A percentile compares a stretch with the other conserved stretches of the same genome.
phyloP scores from a whole-genome alignment of 1,140 invertebrate genomes.

The Glossosoma conforme region DNA sequence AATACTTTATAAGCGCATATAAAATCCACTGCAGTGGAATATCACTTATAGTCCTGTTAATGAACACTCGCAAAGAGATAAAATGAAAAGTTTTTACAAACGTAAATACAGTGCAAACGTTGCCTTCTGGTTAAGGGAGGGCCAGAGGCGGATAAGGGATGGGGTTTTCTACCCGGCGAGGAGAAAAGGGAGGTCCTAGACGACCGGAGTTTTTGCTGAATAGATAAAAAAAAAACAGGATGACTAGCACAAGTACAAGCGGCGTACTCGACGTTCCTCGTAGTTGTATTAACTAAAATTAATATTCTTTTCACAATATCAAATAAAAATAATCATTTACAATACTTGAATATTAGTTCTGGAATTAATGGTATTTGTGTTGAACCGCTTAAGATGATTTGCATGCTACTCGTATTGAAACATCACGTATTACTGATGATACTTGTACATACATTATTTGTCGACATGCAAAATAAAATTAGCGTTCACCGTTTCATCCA shows the following conservation, averaged over 20 bases:
- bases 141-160: not conserved
- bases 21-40: constrained; percentile 13
- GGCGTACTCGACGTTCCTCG: not conserved
- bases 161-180: not conserved
- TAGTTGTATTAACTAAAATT: not conserved
- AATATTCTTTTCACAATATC: too few relatives aligned
- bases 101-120: constrained; percentile 6
- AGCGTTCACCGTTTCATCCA: too few relatives aligned
- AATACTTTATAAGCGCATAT: too few relatives aligned
- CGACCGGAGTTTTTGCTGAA: constrained; percentile 21
- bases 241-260: constrained; percentile 23
- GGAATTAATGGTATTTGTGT: too few relatives aligned
- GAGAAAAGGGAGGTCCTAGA: constrained; percentile 1
- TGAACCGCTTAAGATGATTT: too few relatives aligned
- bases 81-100: constrained; percentile 1
- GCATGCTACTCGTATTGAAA: too few relatives aligned
- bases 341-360: too few relatives aligned
- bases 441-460: too few relatives aligned
- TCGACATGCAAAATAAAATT: too few relatives aligned
- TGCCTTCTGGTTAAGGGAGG: not conserved
- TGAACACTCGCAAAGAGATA: constrained; percentile 16
- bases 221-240: constrained; percentile 26
- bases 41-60: constrained; percentile 14
- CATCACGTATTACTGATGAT: too few relatives aligned
- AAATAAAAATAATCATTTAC: too few relatives aligned